phyloP scores from a whole-genome alignment of 2,113 vertebrate genomes.

The Ophiodon elongatus region DNA sequence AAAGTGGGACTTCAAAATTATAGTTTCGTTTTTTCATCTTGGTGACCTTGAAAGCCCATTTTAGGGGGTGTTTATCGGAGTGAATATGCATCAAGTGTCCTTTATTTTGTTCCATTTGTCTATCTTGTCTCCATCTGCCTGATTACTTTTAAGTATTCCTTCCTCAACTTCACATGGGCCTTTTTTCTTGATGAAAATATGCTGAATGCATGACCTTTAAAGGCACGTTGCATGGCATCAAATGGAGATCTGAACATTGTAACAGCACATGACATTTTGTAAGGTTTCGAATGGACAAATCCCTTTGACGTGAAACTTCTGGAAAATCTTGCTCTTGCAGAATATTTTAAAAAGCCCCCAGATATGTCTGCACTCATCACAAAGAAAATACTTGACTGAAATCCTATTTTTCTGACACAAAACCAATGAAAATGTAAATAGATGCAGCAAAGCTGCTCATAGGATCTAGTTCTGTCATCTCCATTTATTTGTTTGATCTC shows the following conservation, averaged over 20 bases:
- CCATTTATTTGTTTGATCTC: constrained; percentile 38
- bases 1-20: constrained; percentile 64
- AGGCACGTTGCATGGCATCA: constrained; percentile 41
- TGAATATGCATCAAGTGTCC: constrained; percentile 33
- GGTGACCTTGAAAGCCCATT: constrained; percentile 77
- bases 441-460: constrained; percentile 30
- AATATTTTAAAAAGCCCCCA: background rate
- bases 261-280: constrained; percentile 44
- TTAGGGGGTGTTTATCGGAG: constrained; percentile 1
- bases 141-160: constrained; percentile 33
- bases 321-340: constrained; percentile 1
- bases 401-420: constrained; percentile 14
- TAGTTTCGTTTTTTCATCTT: constrained; percentile 68
- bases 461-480: constrained; percentile 38
- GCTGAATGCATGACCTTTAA: constrained; percentile 54
- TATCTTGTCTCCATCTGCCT: background rate
- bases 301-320: constrained; percentile 34
- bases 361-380: background rate
- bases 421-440: constrained; percentile 34
- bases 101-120: constrained; percentile 28
- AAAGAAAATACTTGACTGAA: background rate
- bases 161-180: constrained; percentile 18
- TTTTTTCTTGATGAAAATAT: constrained; percentile 33
- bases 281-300: constrained; percentile 8
- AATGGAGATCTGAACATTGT: constrained; percentile 34